phyloP scores from a whole-genome alignment of 2,797 vertebrate species.

The Heterohyrax brucei region DNA sequence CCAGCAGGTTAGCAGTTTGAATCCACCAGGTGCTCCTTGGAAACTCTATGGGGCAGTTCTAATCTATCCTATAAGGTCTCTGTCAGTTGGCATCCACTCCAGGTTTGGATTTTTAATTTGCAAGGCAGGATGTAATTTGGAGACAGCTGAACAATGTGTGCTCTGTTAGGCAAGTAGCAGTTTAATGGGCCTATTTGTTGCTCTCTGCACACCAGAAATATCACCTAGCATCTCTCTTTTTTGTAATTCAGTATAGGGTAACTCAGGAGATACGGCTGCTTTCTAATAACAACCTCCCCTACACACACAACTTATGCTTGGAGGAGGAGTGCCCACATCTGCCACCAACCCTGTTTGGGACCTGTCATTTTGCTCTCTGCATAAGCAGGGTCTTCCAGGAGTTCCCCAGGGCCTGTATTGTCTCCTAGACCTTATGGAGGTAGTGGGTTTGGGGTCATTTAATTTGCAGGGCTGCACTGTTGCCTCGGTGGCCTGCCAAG shows the following conservation, averaged over 20 bases:
- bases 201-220: slow-evolving; percentile 80
- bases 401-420: background rate
- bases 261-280: slow-evolving; percentile 27
- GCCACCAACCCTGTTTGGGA: background rate
- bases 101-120: slow-evolving; percentile 74
- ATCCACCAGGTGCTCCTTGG: too few species aligned
- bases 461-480: too few species aligned
- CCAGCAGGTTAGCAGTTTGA: too few species aligned
- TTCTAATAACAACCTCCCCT: background rate
- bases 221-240: slow-evolving; percentile 25
- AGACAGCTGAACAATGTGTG: slow-evolving; percentile 82
- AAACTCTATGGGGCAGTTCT: too few species aligned
- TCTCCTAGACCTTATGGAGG: background rate
- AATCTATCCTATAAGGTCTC: too few species aligned
- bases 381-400: background rate
- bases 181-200: slow-evolving; percentile 84
- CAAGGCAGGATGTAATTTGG: slow-evolving; percentile 75
- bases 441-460: too few species aligned
- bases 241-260: slow-evolving; percentile 53
- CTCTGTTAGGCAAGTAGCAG: slow-evolving; percentile 86
- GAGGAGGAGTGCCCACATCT: background rate
- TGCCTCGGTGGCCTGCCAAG: background rate
- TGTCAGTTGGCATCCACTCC: too few species aligned
- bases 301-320: background rate
- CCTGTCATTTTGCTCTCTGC: background rate